Conservation (phyloP, 2,113 vertebrate genomes). For the Emberiza fucata region DNA sequence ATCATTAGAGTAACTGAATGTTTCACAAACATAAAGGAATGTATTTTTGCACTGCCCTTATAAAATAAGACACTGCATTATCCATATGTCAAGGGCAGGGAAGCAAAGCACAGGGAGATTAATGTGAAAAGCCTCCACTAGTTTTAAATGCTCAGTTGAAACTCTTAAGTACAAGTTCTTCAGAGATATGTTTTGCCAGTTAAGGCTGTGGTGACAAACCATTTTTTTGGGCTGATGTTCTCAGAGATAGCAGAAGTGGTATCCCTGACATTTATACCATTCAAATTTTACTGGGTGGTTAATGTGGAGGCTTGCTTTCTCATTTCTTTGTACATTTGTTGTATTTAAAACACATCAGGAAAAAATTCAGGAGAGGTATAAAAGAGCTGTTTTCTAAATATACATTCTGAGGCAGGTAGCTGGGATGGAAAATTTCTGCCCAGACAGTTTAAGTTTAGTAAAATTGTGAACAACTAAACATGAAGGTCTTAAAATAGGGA, state of each 20-base stretch:
- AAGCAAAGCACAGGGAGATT: background rate
- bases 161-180: background rate
- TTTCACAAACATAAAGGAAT: conserved; percentile 30
- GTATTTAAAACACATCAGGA: background rate
- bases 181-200: background rate
- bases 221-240: background rate
- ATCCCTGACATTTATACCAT: background rate
- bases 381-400: background rate
- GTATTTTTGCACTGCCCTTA: conserved; percentile 4
- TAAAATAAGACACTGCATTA: background rate
- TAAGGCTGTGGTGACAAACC: background rate
- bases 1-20: conserved; percentile 4
- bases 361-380: background rate
- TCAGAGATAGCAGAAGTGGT: background rate
- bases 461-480: background rate
- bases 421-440: background rate
- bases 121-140: background rate
- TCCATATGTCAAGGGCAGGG: background rate
- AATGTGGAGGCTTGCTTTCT: background rate
- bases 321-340: background rate
- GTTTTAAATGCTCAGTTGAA: conserved; percentile 6
- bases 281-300: background rate
- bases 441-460: background rate
- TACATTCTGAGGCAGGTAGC: background rate
- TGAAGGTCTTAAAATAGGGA: background rate